Base-by-base conservation (phyloP, 2,888 invertebrate genomes). In the Apodemia zela region DNA sequence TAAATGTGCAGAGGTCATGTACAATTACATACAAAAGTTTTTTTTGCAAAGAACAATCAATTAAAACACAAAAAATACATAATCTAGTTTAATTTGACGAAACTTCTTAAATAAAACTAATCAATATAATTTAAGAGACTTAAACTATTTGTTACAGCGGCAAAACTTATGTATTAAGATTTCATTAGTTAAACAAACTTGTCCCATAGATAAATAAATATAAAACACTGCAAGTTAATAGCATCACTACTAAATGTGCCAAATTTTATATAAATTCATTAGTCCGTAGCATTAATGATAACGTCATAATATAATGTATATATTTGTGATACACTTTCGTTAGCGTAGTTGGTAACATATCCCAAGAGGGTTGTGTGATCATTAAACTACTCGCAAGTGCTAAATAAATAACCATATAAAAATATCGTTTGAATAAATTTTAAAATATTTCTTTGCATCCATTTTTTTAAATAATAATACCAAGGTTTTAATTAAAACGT, bases 91-190 rank as follows among this genome's bases (percentile, higher is more conserved):
- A 45, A 45, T 45, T 6, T 45, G 45, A n/a, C 45, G 45, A n/a
- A 25, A 54, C 15, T 54, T 25, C 15, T 11, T 54, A 54, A 15
- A 54, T 29, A 54, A 54, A 54, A 54, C 25, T 54, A 54, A 11
- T 21, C 3, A 21, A 25, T 21, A 25, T 54, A 54, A 54, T 25
- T 54, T 21, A 54, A 15, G 7, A 54, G 7, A 54, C 54, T 25
- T 54, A 54, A 25, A 54, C 25, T 54, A 54, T 54, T 54, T 54
- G 54, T 54, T 54, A 54, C 54, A 54, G 54, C 54, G 25, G 54
- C 25, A 25, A 54, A 54, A 54, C 54, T 54, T 6, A 54, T 25
- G 15, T 15, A 25, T 54, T 54, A 54, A 25, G 21, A 15, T 54
- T 25, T 45, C n/a, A 18, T 54, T 54, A 54, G 54, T 25, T 54